phyloP scores from a whole-genome alignment of 2,888 invertebrate genomes.

The Bruchidius siliquastri region DNA sequence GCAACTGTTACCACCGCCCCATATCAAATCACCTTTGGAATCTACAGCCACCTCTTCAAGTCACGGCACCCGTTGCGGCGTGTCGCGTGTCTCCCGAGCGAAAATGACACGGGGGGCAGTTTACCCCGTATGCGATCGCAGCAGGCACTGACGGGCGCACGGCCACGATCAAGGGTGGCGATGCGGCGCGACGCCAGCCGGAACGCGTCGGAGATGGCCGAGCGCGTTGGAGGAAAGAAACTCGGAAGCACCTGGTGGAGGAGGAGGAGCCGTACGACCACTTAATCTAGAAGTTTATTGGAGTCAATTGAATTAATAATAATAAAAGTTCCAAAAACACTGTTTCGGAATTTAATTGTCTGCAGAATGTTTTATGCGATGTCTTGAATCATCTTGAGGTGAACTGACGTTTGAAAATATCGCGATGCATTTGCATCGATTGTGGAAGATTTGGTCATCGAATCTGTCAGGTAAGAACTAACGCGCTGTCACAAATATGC shows the following conservation, averaged over 20 bases:
- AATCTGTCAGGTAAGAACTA: too few relatives aligned
- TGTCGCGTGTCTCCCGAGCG: background rate
- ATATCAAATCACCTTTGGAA: background rate
- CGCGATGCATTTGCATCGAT: too few relatives aligned
- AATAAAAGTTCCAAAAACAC: too few relatives aligned
- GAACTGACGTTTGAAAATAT: too few relatives aligned
- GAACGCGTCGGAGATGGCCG: background rate
- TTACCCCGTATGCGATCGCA: background rate
- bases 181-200: background rate
- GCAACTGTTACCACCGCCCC: background rate
- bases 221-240: background rate
- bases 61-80: background rate
- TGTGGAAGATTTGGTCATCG: too few relatives aligned
- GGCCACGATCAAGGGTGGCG: background rate
- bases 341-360: too few relatives aligned
- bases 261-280: background rate
- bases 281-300: background rate
- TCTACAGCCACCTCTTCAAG: background rate
- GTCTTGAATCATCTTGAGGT: too few relatives aligned
- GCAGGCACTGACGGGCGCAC: background rate
- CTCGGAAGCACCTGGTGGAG: background rate
- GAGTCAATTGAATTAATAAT: background rate
- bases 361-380: too few relatives aligned
- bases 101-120: background rate
- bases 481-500: too few relatives aligned